A percentile compares a stretch with the other conserved stretches of the same genome.
Conservation (phyloP, 2,797 vertebrate genomes). For the Sternotherus odoratus region DNA sequence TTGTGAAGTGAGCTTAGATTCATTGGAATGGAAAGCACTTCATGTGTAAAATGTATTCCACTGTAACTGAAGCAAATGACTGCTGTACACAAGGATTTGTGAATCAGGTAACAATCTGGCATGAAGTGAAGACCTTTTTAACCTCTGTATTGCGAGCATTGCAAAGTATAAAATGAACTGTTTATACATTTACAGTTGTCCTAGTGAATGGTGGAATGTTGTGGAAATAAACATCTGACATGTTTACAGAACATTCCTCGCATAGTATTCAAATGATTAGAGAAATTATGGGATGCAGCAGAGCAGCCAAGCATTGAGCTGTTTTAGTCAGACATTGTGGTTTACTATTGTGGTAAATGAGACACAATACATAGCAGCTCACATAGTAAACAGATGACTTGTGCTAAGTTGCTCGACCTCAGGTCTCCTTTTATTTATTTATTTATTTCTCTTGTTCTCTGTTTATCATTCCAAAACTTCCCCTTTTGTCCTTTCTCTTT, state of each 20-base stretch:
- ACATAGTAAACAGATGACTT: background rate
- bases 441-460: fast-evolving
- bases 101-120: constrained; percentile 13
- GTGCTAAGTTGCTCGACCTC: constrained; percentile 18
- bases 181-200: constrained; percentile 14
- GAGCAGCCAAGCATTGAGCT: constrained; percentile 23
- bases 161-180: constrained; percentile 30
- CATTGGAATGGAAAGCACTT: background rate
- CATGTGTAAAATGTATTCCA: constrained; percentile 15
- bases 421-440: background rate
- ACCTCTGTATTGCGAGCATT: background rate
- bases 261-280: constrained; percentile 78
- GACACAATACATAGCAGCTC: constrained; percentile 2
- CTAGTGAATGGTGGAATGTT: constrained; percentile 35
- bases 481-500: background rate
- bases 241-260: constrained; percentile 75
- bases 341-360: constrained; percentile 10
- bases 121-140: background rate
- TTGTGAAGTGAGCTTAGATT: background rate
- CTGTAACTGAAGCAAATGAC: background rate
- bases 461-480: background rate
- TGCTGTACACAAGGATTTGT: background rate
- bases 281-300: constrained; percentile 51
- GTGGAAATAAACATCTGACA: constrained; percentile 62
- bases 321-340: constrained; percentile 39